These are phyloP conservation scores for Anticlea derivata DNA, from an alignment of 2,888 invertebrate genomes.

Conservation along the genomic window DNA sequence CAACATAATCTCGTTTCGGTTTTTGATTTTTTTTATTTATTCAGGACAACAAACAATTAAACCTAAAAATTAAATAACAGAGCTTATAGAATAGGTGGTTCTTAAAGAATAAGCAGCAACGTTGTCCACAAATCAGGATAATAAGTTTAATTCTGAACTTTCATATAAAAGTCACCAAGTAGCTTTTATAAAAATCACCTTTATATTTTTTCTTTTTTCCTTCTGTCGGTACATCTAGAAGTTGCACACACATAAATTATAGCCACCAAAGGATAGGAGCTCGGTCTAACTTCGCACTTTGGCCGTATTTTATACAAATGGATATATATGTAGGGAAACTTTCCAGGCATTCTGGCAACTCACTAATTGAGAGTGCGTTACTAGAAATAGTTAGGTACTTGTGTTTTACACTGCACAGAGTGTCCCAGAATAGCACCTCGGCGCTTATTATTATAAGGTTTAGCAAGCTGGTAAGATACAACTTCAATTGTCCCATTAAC, in stretches of 20 bases:
- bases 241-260: conserved; percentile 78
- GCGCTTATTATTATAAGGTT: too few species aligned
- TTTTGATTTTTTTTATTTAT: too few species aligned
- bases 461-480: too few species aligned
- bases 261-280: conserved; percentile 77
- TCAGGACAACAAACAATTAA: too few species aligned
- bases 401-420: conserved; percentile 5
- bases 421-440: background rate
- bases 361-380: conserved; percentile 77
- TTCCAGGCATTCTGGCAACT: conserved; percentile 54
- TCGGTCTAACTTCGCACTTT: conserved; percentile 81
- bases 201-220: conserved; percentile 25
- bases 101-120: too few species aligned
- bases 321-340: conserved; percentile 78
- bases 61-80: too few species aligned
- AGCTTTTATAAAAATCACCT: background rate
- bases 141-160: too few species aligned
- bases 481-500: too few species aligned
- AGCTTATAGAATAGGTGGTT: too few species aligned
- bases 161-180: too few species aligned
- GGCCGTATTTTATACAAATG: conserved; percentile 80
- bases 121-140: too few species aligned
- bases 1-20: too few species aligned
- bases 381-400: conserved; percentile 29
- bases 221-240: conserved; percentile 64